Base-by-base conservation (phyloP, 2,113 vertebrate species). In the Oncorhynchus clarkii region DNA sequence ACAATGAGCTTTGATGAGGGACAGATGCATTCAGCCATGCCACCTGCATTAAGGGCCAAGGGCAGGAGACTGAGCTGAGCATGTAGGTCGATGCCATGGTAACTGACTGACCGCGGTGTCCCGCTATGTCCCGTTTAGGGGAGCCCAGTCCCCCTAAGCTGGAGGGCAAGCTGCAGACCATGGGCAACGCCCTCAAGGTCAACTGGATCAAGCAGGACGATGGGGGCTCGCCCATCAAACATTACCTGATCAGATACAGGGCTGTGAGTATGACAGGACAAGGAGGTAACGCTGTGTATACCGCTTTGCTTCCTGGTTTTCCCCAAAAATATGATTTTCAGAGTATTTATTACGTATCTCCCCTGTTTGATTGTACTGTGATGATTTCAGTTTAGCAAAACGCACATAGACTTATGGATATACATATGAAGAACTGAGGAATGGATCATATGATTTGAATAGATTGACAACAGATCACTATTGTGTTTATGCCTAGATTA, bases 121-220 rank as follows among this genome's bases (percentile, higher is more conserved):
- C 70, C 78, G 78, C 2, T 89, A 75, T 91, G 72, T 90, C 80
- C 74, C 82, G 91, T 94, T 72, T 88, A 99, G 98, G 97, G 77
- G 98, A 99, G 92, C 98, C 98, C 84, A 98, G 93, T 1, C 93
- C 97, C 49, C 98, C 98, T 57, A 98, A 96, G 82, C 91, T 99
- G 60, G 94, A 96, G 84, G 94, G 89, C 49, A 95, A 94, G 84
- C 84, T 94, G 88, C 92, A 93, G 78, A 94, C 94, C 45, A 92
- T 79, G 5, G 97, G 97, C 3, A 98, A 98, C 83, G 92, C 91
- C 54, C 88, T 96, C 12, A 98, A 96, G 83, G 95, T 99, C 81
- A 95, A 94, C 64, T 94, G 91, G 93, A 96, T 97, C 93, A 97
- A 96, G 87, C 98, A 99, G 90, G 98, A 99, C 2, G 97, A 99